These are phyloP conservation scores for Alcedo quadribrachys DNA, from an alignment of 2,797 vertebrate genomes.

Conservation along the genomic window DNA sequence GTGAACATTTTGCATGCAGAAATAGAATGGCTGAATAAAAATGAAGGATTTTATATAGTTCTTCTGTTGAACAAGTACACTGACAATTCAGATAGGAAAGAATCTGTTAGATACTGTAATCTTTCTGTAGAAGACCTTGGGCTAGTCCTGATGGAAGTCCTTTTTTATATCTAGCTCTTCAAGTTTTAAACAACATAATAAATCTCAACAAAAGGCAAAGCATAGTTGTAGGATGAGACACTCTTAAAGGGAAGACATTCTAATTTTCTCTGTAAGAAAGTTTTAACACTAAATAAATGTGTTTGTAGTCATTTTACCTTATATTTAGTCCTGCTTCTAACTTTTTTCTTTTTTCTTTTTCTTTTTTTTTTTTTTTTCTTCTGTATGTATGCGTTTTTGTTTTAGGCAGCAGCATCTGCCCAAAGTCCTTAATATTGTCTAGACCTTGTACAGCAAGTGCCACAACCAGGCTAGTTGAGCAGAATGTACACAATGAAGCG, in stretches of 20 bases:
- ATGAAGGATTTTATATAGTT: background rate
- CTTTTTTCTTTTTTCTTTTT: background rate
- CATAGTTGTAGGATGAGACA: background rate
- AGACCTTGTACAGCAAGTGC: conserved; percentile 34
- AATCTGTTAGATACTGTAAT: background rate
- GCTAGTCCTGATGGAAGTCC: background rate
- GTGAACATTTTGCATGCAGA: background rate
- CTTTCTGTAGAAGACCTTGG: background rate
- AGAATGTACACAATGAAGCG: conserved; percentile 54
- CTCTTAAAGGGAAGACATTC: background rate
- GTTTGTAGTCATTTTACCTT: background rate
- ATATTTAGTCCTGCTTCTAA: background rate
- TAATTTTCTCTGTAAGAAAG: background rate
- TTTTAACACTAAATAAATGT: background rate
- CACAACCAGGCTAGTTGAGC: conserved; percentile 48
- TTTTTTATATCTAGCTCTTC: background rate
- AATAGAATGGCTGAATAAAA: background rate
- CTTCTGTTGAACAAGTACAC: background rate
- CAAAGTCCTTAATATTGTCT: conserved; percentile 58
- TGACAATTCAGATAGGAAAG: background rate
- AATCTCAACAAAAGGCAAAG: background rate
- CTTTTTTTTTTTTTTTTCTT: background rate
- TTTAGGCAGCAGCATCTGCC: conserved; percentile 74
- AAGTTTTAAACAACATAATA: background rate
- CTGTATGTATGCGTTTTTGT: background rate